phyloP scores from a whole-genome alignment of 2,888 invertebrate genomes.

The Thalpophila matura region DNA sequence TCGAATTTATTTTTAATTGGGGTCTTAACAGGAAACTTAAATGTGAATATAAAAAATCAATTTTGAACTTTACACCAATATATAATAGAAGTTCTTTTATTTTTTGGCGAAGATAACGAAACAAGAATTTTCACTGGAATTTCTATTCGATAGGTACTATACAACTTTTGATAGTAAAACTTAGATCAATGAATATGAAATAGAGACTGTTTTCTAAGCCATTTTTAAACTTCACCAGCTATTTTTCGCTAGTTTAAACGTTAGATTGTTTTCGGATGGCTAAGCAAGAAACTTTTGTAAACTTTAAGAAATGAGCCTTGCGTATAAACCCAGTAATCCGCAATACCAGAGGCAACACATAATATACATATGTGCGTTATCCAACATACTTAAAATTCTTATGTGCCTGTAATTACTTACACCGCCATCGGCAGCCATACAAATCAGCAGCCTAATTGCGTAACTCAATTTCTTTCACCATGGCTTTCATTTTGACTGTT shows the following conservation, averaged over 20 bases:
- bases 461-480: too few species aligned
- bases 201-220: neutral
- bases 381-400: too few species aligned
- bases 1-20: slow-evolving; percentile 73
- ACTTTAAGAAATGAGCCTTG: slow-evolving; percentile 2
- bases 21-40: slow-evolving; percentile 12
- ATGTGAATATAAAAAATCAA: neutral
- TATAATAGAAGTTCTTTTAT: neutral
- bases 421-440: too few species aligned
- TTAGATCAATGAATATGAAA: slow-evolving; percentile 13
- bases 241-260: neutral
- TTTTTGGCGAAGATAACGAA: neutral
- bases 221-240: neutral
- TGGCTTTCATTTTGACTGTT: too few species aligned
- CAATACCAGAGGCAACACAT: too few species aligned
- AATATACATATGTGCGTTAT: too few species aligned
- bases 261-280: neutral
- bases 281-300: neutral
- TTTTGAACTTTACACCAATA: neutral
- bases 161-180: slow-evolving; percentile 12
- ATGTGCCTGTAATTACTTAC: too few species aligned
- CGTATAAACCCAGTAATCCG: too few species aligned
- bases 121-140: neutral
- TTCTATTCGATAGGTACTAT: neutral
- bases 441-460: too few species aligned